Evolutionary conservation across 2,797 vertebrate genomes (phyloP), one percentile per base, ranked within the genome.

Genomic region (Cryptoprocta ferox): DNA sequence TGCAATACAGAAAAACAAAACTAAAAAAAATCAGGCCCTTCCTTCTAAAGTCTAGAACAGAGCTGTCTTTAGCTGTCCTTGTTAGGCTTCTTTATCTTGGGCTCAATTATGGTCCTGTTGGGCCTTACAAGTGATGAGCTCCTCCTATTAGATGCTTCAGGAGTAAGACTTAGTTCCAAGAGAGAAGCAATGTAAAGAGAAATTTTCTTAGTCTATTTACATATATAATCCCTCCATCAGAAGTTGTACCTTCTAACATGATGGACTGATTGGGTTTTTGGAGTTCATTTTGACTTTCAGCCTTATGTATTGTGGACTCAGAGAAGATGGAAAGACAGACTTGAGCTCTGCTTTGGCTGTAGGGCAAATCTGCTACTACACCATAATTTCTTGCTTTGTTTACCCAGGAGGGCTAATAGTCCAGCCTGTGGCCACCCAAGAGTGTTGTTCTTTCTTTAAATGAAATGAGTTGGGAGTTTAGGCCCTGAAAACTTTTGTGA

Each of bases 271-370:
- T 89, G 21, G 59, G 30, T 85, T 79, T 35, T 71, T 92, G 45
- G 56, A 96, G 32, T n/a, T 4, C 21, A 19, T 81, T 96, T 93
- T 97, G 68, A 85, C 15, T 71, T 93, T 89, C 37, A 63, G 15
- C 10, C 61, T 93, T 85, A 91, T 89, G 32, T 81, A n/a, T 89
- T 65, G 13, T 93, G 71, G 42, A 71, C 35, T 45, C 81, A 66
- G 28, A 85, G 53, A 79, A 35, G 26, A 65, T 71, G 16, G 32
- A 83, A 35, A 80, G 35, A 93, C 63, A 81, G 48, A 11, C 12
- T 85, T 96, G 71, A 78, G 3, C 13, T 89, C 42, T 89, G 6
- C 24, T 85, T 96, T 94, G n/a, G 7, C 50, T 65, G 50, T 78
- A 65, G 75, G 37, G 7, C 6, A 32, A 94, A 78, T 18, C 24